These are phyloP conservation scores for Stegophylla sp. DNA, from an alignment of 2,888 invertebrate species.

Conservation along the genomic window DNA sequence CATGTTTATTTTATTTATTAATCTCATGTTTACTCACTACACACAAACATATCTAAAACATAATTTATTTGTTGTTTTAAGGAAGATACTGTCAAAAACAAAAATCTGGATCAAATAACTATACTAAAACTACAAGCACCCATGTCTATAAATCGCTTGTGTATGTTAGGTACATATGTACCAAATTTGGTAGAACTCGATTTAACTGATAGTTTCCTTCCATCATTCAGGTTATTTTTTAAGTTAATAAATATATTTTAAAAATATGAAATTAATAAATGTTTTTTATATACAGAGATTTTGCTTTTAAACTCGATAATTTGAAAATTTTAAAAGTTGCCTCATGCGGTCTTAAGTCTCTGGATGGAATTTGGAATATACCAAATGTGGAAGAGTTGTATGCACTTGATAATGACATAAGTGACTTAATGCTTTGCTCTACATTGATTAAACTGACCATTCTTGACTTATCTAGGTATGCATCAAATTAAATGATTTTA, in stretches of 20 bases:
- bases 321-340: constrained; percentile 71
- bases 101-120: constrained; percentile 43
- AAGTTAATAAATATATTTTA: not conserved
- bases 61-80: not conserved
- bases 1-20: no score
- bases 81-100: constrained; percentile 42
- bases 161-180: constrained; percentile 68
- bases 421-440: constrained; percentile 71
- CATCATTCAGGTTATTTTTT: constrained; percentile 67
- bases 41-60: no score
- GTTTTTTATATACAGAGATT: constrained; percentile 67
- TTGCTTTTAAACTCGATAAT: constrained; percentile 72
- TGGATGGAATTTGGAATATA: constrained; percentile 75
- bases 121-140: constrained; percentile 48
- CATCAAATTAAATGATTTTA: not conserved
- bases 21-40: no score
- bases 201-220: constrained; percentile 74
- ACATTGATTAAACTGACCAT: constrained; percentile 67
- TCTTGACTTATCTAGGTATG: constrained; percentile 66
- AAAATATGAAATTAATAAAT: not conserved
- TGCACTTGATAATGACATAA: constrained; percentile 72
- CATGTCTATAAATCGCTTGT: constrained; percentile 46
- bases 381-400: constrained; percentile 71
- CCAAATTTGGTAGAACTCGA: constrained; percentile 71
- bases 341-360: constrained; percentile 71